phyloP scores from a whole-genome alignment of 2,888 invertebrate species.

The Patella pellucida region DNA sequence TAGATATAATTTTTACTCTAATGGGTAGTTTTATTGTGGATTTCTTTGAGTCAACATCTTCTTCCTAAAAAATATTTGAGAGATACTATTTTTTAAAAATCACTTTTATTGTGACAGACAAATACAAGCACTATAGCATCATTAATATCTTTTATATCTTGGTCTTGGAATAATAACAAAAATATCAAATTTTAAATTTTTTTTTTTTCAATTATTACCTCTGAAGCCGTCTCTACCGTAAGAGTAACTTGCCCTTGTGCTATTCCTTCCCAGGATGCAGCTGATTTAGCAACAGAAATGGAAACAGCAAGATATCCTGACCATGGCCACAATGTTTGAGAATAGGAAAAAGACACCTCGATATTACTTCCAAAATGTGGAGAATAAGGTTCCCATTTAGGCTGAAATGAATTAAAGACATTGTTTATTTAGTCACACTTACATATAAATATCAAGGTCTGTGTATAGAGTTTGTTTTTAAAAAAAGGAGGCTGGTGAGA shows the following conservation, averaged over 20 bases:
- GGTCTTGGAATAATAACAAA: no score
- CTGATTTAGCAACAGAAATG: slow-evolving; percentile 79
- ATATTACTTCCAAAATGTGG: slow-evolving; percentile 85
- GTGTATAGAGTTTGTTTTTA: no score
- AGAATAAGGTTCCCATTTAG: slow-evolving; percentile 90
- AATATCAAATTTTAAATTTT: no score
- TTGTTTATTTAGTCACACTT: neutral
- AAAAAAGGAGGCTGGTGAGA: no score
- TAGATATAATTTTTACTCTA: slow-evolving; percentile 89
- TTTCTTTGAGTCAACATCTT: slow-evolving; percentile 59
- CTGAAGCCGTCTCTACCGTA: slow-evolving; percentile 84
- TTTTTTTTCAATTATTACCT: slow-evolving; percentile 49
- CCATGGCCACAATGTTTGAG: slow-evolving; percentile 94
- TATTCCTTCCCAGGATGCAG: slow-evolving; percentile 81
- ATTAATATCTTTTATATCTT: no score
- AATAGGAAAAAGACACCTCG: slow-evolving; percentile 82
- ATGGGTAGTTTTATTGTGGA: slow-evolving; percentile 76
- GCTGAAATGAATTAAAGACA: slow-evolving; percentile 63
- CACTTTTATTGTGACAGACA: no score
- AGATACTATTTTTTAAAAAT: no score
- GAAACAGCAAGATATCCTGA: slow-evolving; percentile 93
- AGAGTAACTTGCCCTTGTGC: slow-evolving; percentile 80
- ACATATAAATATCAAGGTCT: no score
- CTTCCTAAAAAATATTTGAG: slow-evolving; percentile 40
- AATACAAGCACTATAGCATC: no score